A percentile compares a stretch with the other conserved stretches of the same genome.
These are phyloP conservation scores for Calephelis virginiensis DNA, from an alignment of 1,140 invertebrate genomes.

Conservation along the genomic window DNA sequence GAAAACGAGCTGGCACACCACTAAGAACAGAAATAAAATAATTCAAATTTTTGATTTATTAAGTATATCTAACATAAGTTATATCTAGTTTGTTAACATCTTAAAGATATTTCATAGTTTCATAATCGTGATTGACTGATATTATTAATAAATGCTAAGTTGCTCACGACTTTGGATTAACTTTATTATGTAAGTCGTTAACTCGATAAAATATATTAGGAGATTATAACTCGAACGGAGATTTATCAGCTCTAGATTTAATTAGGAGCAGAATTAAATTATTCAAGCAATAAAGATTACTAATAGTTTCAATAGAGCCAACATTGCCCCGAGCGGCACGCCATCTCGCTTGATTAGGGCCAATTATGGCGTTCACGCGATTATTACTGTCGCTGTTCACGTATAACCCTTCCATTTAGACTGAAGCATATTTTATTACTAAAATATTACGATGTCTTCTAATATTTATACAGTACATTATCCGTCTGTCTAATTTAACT, in stretches of 20 bases:
- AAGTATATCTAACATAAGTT: too few species aligned
- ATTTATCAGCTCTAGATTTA: constrained; percentile 24
- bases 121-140: constrained; percentile 21
- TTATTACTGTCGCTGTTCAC: constrained; percentile 59
- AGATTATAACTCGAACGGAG: constrained; percentile 11
- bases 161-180: neutral
- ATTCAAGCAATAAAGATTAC: constrained; percentile 40
- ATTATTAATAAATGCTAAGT: too few species aligned
- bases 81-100: too few species aligned
- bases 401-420: constrained; percentile 30
- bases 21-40: too few species aligned
- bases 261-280: constrained; percentile 37
- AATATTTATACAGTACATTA: constrained; percentile 8
- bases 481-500: neutral
- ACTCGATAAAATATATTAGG: constrained; percentile 3
- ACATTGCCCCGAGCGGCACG: constrained; percentile 43
- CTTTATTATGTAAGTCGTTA: neutral
- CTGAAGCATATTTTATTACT: constrained; percentile 44
- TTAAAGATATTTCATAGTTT: neutral
- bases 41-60: too few species aligned
- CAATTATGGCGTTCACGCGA: constrained; percentile 64
- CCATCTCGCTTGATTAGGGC: constrained; percentile 66
- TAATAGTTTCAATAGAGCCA: constrained; percentile 51
- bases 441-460: neutral
- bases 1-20: too few species aligned